phyloP scores from a whole-genome alignment of 2,888 invertebrate species.

The Cheilosia vulpina region DNA sequence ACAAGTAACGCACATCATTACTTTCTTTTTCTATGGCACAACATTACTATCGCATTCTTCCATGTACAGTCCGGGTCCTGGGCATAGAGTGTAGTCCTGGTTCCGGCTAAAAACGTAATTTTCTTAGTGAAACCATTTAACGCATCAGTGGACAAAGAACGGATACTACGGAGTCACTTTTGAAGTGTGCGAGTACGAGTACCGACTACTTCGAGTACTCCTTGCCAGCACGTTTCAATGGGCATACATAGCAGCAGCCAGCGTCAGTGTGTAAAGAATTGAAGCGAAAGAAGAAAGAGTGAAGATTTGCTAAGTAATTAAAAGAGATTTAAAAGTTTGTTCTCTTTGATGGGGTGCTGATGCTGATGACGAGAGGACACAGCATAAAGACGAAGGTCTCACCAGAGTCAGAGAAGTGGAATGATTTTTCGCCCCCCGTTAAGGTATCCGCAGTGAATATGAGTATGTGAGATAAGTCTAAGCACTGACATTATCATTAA shows the following conservation, averaged over 20 bases:
- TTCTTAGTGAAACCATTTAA: constrained; percentile 61
- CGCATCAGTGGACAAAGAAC: constrained; percentile 63
- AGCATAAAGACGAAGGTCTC: not conserved
- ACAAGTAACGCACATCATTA: constrained; percentile 53
- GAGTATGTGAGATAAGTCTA: constrained; percentile 30
- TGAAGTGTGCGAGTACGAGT: constrained; percentile 20
- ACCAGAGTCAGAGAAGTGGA: constrained; percentile 15
- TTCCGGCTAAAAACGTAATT: constrained; percentile 50
- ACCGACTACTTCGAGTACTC: not conserved
- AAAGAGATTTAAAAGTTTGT: constrained; percentile 66
- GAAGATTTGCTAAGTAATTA: constrained; percentile 71
- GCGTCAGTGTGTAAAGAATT: not conserved
- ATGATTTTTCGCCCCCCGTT: constrained; percentile 12
- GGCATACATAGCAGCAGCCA: constrained; percentile 26
- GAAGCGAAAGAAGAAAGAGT: constrained; percentile 17
- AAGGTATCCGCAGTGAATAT: constrained; percentile 4
- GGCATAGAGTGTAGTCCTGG: not conserved
- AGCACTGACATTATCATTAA: constrained; percentile 69
- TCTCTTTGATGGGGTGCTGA: constrained; percentile 26
- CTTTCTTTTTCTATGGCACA: constrained; percentile 38
- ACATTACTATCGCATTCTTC: constrained; percentile 33
- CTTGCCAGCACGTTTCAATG: constrained; percentile 46
- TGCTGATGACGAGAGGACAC: constrained; percentile 7
- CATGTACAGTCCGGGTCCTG: constrained; percentile 1
- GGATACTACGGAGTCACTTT: constrained; percentile 35